Base-by-base conservation (phyloP, 2,888 invertebrate species). In the Linnaemya tessellans region DNA sequence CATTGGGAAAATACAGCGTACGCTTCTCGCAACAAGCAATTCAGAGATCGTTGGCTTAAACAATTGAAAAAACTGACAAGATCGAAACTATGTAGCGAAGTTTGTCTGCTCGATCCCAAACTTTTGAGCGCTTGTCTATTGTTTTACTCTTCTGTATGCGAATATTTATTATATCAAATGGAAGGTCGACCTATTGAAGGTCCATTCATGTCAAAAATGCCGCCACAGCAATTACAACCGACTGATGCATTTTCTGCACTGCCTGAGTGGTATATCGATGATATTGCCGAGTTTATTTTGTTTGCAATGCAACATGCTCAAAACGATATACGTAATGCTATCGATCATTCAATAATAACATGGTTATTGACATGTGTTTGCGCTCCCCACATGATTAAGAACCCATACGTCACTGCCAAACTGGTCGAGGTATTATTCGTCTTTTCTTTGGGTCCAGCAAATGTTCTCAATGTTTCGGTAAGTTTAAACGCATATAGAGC, bases 191-290 rank as follows among this genome's bases (percentile, higher is more conserved):
- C 94, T 1, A 93, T 93, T 54, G 93, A 93, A 51, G 93, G 93
- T 35, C 92, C 90, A 30, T 92, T 92, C 65, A 91, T 93, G 87
- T 93, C 94, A 3, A 92, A 93, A 88, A 92, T 95, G 84, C 95
- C 95, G 18, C 93, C 93, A 67, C 92, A 94, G 64, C 94, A 94
- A 62, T 93, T 94, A 49, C 94, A 94, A 88, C 94, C 95, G 67
- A 95, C 96, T 18, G 94, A 94, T 88, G 94, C 96, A 88, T 99
- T 98, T 94, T 95, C 96, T 74, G 97, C 98, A 89, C 94, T 98
- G 90, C 99, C 99, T 54, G 99, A 99, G 94, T 99, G 98, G 97
- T 97, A 98, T 92, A 95, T 99, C 88, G 99, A 99, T 93, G 99
- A 99, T 92, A 96, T 99, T 89, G 98, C 99, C 13, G 99, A 99